phyloP scores from a whole-genome alignment of 1,140 invertebrate species.

The Drosophila tsacasi region DNA sequence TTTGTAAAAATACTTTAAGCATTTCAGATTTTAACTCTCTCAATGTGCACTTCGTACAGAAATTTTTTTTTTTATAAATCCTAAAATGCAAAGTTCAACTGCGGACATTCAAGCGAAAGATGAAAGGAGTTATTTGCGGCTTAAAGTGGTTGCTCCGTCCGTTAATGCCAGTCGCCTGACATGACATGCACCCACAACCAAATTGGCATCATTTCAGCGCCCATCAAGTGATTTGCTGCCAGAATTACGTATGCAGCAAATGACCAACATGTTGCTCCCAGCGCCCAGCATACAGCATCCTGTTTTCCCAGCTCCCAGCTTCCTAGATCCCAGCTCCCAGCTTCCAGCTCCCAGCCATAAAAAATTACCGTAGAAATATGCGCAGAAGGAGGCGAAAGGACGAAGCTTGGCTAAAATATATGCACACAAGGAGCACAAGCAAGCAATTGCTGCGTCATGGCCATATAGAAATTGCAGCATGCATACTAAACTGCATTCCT shows the following conservation, averaged over 20 bases:
- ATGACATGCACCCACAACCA: conserved; percentile 23
- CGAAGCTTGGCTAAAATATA: conserved; percentile 33
- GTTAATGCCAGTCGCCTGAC: conserved; percentile 1
- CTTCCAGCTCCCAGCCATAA: conserved; percentile 26
- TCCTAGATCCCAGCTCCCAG: background rate
- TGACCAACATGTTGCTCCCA: conserved; percentile 60
- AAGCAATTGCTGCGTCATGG: conserved; percentile 44
- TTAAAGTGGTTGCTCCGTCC: conserved; percentile 7
- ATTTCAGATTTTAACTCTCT: background rate
- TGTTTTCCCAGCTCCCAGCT: too few species aligned
- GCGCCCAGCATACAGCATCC: background rate
- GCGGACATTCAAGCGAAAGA: background rate
- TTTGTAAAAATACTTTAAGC: background rate
- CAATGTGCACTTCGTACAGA: background rate
- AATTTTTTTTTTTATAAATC: background rate
- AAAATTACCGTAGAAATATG: conserved; percentile 42
- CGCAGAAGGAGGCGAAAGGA: conserved; percentile 3
- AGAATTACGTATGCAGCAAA: conserved; percentile 53
- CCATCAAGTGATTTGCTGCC: conserved; percentile 54
- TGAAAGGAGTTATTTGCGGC: background rate
- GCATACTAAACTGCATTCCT: conserved; percentile 57
- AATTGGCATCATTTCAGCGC: conserved; percentile 41
- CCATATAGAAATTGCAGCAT: conserved; percentile 53
- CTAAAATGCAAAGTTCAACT: background rate
- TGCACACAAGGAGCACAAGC: conserved; percentile 30